Percentiles rank a stretch among this genome's conserved stretches.
phyloP scores from a whole-genome alignment of 2,888 invertebrate species.

The Hofmannophila pseudospretella region DNA sequence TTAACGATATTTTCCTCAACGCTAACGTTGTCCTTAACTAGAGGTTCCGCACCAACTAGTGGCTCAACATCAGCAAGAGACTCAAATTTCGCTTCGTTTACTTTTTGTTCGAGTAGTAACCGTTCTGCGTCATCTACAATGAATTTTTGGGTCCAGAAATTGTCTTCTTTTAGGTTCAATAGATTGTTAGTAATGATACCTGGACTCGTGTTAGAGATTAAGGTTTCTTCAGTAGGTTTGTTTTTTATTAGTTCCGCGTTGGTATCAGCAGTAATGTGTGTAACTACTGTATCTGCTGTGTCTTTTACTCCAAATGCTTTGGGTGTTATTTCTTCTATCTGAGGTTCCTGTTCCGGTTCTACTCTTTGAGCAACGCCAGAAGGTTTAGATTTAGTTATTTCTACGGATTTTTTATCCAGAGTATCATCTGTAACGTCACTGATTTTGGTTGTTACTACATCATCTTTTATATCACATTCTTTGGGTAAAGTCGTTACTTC shows the following conservation, averaged over 20 bases:
- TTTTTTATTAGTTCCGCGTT: conserved; percentile 9
- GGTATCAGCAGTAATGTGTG: conserved; percentile 1
- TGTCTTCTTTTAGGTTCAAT: conserved; percentile 61
- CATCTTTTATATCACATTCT: background rate
- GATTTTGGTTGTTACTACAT: background rate
- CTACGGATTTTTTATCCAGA: background rate
- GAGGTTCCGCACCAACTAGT: no score
- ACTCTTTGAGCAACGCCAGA: no score
- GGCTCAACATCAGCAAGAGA: conserved; percentile 9
- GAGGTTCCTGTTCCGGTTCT: background rate
- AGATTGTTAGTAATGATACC: conserved; percentile 42
- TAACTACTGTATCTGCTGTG: background rate
- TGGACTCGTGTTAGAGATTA: conserved; percentile 41
- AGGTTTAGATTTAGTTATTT: conserved; percentile 1
- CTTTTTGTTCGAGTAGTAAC: conserved; percentile 34
- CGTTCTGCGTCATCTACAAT: conserved; percentile 79
- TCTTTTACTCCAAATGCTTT: background rate
- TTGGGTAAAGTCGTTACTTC: no score
- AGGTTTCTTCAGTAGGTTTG: conserved; percentile 10
- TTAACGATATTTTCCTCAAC: conserved; percentile 48
- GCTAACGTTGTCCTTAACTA: conserved; percentile 19
- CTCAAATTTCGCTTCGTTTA: conserved; percentile 18
- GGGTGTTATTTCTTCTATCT: background rate
- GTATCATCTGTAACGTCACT: background rate
- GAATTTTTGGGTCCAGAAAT: conserved; percentile 79